Conservation (phyloP, 2,888 invertebrate species). For the Camponotus fellah region DNA sequence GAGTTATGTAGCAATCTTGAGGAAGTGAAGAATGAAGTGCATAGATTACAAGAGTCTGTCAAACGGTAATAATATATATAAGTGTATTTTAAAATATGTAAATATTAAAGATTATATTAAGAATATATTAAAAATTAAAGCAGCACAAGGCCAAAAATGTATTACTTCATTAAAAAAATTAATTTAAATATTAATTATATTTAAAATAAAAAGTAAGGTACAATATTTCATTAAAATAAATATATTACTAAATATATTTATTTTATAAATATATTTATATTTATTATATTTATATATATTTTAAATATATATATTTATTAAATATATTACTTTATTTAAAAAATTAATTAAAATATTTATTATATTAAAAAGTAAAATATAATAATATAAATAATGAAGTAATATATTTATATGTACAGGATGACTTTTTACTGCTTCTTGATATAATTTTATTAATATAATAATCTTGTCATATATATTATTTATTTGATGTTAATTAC, state of each 20-base stretch:
- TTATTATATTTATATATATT: no score
- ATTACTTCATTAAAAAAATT: no score
- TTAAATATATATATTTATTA: no score
- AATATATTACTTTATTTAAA: no score
- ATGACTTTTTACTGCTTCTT: not conserved
- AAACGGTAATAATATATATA: constrained; percentile 83
- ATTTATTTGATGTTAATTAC: constrained; percentile 5
- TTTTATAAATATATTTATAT: not conserved
- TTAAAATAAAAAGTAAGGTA: not conserved
- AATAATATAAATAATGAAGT: not conserved
- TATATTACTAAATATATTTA: not conserved
- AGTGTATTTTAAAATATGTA: not conserved
- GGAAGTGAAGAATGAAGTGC: constrained; percentile 89
- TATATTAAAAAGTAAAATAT: not conserved
- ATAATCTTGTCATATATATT: not conserved
- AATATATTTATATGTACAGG: not conserved
- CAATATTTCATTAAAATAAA: not conserved
- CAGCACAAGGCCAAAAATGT: no score
- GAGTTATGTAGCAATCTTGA: constrained; percentile 90
- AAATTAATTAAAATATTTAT: not conserved
- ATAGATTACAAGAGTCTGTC: constrained; percentile 89
- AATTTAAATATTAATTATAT: not conserved
- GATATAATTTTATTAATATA: not conserved
- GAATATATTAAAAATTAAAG: no score
- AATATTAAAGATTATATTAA: no score